Evolutionary conservation across 2,113 vertebrate genomes (phyloP).

Genomic region (Saiga tatarica): DNA sequence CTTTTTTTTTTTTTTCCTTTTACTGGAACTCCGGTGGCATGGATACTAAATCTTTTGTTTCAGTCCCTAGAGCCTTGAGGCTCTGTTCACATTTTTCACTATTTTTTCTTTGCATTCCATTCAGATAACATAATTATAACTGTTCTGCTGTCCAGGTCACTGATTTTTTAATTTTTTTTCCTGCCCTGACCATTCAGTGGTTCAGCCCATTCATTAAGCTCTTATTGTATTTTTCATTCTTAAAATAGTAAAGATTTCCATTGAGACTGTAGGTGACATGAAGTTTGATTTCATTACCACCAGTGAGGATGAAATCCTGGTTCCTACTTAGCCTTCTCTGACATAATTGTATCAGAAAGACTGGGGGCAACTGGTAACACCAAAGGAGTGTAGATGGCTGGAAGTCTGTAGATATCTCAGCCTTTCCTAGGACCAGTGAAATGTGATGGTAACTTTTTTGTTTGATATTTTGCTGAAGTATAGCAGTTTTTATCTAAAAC

Average conservation of each 20-base stretch:
- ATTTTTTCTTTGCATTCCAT: background rate
- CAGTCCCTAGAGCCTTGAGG: background rate
- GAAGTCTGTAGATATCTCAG: background rate
- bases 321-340: background rate
- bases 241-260: background rate
- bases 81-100: background rate
- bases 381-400: background rate
- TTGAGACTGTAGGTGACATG: background rate
- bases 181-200: background rate
- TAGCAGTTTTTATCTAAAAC: background rate
- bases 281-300: background rate
- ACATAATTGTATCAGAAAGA: accelerated
- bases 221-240: background rate
- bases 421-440: background rate
- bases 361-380: background rate
- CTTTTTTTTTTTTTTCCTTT: background rate
- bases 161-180: background rate
- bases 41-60: background rate
- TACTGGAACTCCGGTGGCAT: background rate
- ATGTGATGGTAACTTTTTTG: background rate
- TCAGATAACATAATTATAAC: background rate
- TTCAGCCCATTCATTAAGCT: background rate
- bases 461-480: background rate
- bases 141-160: background rate
- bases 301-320: background rate